Base-by-base conservation (phyloP, 2,888 invertebrate species). In the Rutpela maculata region DNA sequence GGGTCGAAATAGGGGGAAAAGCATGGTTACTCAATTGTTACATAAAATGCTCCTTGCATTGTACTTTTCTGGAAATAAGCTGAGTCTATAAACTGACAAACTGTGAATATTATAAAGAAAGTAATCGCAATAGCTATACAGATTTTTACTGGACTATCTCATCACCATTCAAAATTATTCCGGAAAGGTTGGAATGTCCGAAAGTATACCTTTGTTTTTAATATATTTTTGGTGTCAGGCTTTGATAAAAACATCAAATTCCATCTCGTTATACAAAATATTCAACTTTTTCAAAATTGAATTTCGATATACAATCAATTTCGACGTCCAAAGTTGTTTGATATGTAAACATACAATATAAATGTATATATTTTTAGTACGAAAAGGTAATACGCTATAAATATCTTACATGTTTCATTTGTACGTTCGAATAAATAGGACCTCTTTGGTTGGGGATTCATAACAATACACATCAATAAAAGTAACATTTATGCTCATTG, bases 271-370 rank as follows among this genome's bases (percentile, higher is more conserved):
- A 62, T 26, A 62, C n/a, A 78, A 73, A 71, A 78, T 73, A 71
- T 71, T 78, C 78, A 65, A 76, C 76, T 73, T 74, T 65, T 74
- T 75, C 60, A 22, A 73, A 75, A 78, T 78, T 73, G 74, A 74
- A 78, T 78, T 74, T 76, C 75, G 76, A 74, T 43, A 17, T 60
- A 69, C 68, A 74, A 78, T 78, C 74, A 75, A 68, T 63, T 74
- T 78, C 65, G 69, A 70, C 72, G 72, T 78, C 65, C 65, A 73
- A 72, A 75, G 65, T 62, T 75, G 76, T 78, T 75, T 76, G 75
- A 76, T 73, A 76, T 74, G 75, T 69, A 78, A 78, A 78, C 62
- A 62, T 31, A n/a, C 18, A 31, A 62, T 62, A 31, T 10, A 35
- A n/a, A 62, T n/a, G n/a, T 31, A 35, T 59, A 59, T 59, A 59